phyloP scores from a whole-genome alignment of 2,888 invertebrate genomes.

The Phalangium opilio region DNA sequence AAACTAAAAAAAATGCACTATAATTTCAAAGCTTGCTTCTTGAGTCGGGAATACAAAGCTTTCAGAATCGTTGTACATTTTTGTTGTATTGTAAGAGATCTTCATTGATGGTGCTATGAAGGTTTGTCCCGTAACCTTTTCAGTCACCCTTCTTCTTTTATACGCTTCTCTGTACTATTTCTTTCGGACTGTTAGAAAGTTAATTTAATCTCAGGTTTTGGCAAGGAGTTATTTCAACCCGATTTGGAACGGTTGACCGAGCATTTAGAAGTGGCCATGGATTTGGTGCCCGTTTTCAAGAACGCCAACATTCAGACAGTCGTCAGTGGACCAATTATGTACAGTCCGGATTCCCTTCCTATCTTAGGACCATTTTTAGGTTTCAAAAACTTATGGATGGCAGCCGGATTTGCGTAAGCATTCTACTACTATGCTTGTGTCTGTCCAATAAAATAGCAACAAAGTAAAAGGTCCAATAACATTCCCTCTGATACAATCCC shows the following conservation, averaged over 20 bases:
- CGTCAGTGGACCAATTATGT: constrained; percentile 32
- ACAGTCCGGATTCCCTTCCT: constrained; percentile 33
- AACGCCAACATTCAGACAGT: constrained; percentile 27
- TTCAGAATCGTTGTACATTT: neutral
- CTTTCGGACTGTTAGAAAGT: too few relatives aligned
- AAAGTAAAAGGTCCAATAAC: too few relatives aligned
- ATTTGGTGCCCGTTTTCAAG: constrained; percentile 26
- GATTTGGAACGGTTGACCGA: constrained; percentile 29
- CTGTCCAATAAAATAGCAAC: too few relatives aligned
- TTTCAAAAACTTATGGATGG: constrained; percentile 30
- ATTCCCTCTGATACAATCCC: too few relatives aligned
- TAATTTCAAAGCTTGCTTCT: neutral
- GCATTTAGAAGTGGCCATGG: constrained; percentile 29
- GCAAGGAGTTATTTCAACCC: constrained; percentile 30
- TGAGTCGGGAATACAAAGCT: too few relatives aligned
- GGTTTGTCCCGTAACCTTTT: too few relatives aligned
- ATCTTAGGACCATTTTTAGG: constrained; percentile 29
- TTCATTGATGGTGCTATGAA: too few relatives aligned
- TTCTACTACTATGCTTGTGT: constrained; percentile 5
- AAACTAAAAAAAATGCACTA: constrained; percentile 1
- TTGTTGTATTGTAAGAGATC: neutral
- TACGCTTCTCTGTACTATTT: too few relatives aligned
- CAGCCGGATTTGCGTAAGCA: constrained; percentile 28
- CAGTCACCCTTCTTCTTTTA: too few relatives aligned
- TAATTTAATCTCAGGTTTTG: constrained; percentile 30